Evolutionary conservation across 2,113 vertebrate genomes (phyloP), one percentile per base, ranked within the genome.

Genomic region (Bagarius yarrelli): DNA sequence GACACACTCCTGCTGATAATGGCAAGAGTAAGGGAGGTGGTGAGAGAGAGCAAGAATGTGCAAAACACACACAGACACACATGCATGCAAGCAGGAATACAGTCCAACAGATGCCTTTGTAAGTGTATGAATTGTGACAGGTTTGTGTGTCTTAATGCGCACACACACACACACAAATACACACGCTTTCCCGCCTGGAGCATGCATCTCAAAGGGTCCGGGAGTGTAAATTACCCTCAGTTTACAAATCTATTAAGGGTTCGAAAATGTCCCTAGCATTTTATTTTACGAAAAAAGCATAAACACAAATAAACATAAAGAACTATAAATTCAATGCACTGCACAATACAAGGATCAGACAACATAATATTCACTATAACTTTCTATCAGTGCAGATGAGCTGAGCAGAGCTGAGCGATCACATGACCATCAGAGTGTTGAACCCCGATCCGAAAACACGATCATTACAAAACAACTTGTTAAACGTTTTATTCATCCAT

Each of bases 1-100:
- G n/a, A 83, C 80, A 32, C 64, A 57, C 81, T 85, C 63, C 66
- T 25, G 36, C 66, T 80, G 81, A 83, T 80, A 80, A 85, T 74
- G 73, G 66, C 66, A 70, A 32, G 81, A 40, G 50, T 70, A 75
- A 53, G 78, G n/a, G 60, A 83, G 78, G 14, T 40, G 66, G 52
- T 2, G 78, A 19, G 71, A 74, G 66, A 80, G 71, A 27, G 53
- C 30, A 36, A 25, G 67, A 23, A 72, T 15, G 36, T 13, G 23
- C 23, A 69, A n/a, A 25, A 40, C 11, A 23, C 70, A 73, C 11
- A 23, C 81, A 47, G n/a, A 53, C 78, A 70, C 21, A 69, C 36
- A 40, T 40, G 36, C 8, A 40, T 3, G 36, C 36, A 40, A 40
- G 36, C 36, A 40, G 36, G 36, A 40, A 76, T 40, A 36, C 71